These are phyloP conservation scores for Athetis lepigone DNA, from an alignment of 2,888 invertebrate genomes.

Conservation along the genomic window DNA sequence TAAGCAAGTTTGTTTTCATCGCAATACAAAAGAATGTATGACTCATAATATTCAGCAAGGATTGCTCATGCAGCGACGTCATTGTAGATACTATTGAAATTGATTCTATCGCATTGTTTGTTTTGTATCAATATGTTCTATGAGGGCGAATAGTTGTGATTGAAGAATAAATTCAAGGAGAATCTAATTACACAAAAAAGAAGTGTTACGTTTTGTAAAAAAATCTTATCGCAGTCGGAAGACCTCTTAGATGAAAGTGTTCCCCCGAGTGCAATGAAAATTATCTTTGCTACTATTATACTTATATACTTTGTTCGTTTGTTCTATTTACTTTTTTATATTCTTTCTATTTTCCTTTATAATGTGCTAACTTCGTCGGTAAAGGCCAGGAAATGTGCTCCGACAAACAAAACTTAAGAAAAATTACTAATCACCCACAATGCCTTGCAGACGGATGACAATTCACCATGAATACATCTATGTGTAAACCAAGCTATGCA, in stretches of 20 bases:
- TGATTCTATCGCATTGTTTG: conserved; percentile 1
- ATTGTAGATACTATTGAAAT: conserved; percentile 23
- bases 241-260: too few species aligned
- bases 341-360: too few species aligned
- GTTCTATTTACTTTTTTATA: too few species aligned
- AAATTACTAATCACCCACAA: neutral
- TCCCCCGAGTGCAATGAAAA: too few species aligned
- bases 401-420: neutral
- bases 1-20: conserved; percentile 33
- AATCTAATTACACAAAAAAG: conserved; percentile 8
- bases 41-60: conserved; percentile 9
- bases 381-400: too few species aligned
- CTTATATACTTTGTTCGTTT: too few species aligned
- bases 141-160: neutral
- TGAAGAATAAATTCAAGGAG: neutral
- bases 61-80: conserved; percentile 36
- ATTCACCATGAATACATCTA: neutral
- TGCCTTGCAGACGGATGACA: neutral
- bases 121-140: neutral
- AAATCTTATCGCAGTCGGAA: too few species aligned
- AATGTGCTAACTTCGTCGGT: too few species aligned
- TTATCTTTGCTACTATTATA: too few species aligned
- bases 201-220: too few species aligned
- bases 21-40: conserved; percentile 34
- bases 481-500: conserved; percentile 14